Percentiles rank a stretch among this genome's conserved stretches.
phyloP scores from a whole-genome alignment of 1,140 invertebrate species.

The Hylaeus volcanicus region DNA sequence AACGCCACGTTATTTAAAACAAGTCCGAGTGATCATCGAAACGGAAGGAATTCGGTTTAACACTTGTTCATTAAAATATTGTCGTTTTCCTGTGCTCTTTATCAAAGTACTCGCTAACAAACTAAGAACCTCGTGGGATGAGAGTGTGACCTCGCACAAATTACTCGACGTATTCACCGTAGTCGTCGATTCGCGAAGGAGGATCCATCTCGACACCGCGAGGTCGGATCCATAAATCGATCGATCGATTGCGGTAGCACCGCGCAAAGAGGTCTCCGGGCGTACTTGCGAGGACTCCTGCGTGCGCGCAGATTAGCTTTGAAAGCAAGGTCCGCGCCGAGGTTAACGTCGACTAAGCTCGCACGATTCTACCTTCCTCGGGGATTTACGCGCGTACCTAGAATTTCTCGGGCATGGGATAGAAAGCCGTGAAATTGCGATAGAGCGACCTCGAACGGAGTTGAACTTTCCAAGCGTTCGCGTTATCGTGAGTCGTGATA shows the following conservation, averaged over 20 bases:
- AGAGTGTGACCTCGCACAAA: slow-evolving; percentile 37
- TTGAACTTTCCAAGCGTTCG: background rate
- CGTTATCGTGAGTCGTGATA: too few species aligned
- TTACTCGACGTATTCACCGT: slow-evolving; percentile 3
- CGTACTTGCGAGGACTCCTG: slow-evolving; percentile 13
- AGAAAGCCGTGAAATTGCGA: background rate
- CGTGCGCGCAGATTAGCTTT: background rate
- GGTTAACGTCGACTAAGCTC: slow-evolving; percentile 27
- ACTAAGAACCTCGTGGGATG: too few species aligned
- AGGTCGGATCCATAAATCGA: slow-evolving; percentile 59
- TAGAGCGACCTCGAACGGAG: background rate
- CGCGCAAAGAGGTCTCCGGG: slow-evolving; percentile 25
- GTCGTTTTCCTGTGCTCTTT: too few species aligned
- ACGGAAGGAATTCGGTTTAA: background rate
- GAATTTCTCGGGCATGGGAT: background rate
- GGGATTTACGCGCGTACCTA: background rate
- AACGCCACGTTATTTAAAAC: background rate
- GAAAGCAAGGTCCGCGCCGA: background rate
- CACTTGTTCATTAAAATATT: too few species aligned
- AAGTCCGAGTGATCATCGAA: background rate
- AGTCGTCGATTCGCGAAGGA: slow-evolving; percentile 3
- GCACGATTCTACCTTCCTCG: background rate
- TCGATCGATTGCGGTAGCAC: slow-evolving; percentile 41
- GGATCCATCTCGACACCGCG: slow-evolving; percentile 25
- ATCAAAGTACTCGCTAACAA: too few species aligned